Evolutionary conservation across 2,888 invertebrate species (phyloP).

Genomic region (Patella caerulea): DNA sequence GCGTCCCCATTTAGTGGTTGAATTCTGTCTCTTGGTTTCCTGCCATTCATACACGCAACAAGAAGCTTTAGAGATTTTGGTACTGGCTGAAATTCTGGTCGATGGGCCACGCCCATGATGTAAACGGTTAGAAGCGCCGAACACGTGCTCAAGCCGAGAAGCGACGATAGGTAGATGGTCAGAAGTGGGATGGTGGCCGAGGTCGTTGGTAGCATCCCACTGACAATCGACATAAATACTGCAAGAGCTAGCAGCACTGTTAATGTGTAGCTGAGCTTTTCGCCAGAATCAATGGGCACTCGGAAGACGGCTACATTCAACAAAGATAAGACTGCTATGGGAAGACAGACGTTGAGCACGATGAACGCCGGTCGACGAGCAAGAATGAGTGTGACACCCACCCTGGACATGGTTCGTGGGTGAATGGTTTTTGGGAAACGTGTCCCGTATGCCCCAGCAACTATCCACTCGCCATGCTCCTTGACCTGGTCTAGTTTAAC

Average conservation of each 20-base stretch:
- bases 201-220: not conserved
- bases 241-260: not conserved
- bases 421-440: too few species aligned
- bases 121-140: constrained; percentile 2
- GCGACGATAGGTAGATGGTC: not conserved
- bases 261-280: not conserved
- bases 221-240: not conserved
- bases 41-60: not conserved
- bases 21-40: not conserved
- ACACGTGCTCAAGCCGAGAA: not conserved
- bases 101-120: not conserved
- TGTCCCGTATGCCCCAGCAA: too few species aligned
- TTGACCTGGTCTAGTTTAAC: not conserved
- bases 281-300: not conserved
- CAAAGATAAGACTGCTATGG: not conserved
- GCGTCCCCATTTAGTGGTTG: not conserved
- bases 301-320: not conserved
- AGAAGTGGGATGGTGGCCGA: not conserved
- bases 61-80: not conserved
- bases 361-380: not conserved
- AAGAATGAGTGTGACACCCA: not conserved
- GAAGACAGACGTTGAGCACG: not conserved
- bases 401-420: too few species aligned
- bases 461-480: not conserved
- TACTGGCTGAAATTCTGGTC: not conserved